A percentile compares a stretch with the other conserved stretches of the same genome.
Conservation (phyloP, 2,888 invertebrate genomes). For the Julus scandinavius region DNA sequence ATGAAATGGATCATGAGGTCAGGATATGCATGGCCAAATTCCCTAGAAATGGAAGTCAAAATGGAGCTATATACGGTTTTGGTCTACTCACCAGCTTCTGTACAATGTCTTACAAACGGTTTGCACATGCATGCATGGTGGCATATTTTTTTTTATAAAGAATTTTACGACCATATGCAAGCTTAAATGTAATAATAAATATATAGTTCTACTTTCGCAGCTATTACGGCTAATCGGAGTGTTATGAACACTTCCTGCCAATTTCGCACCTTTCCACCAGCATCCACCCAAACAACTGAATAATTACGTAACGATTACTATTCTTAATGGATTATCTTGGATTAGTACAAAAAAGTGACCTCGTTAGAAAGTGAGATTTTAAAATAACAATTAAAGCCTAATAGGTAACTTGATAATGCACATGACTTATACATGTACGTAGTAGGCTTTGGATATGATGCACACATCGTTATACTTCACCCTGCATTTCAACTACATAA, state of each 20-base stretch:
- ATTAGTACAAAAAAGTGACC: constrained; percentile 21
- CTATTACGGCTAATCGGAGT: background rate
- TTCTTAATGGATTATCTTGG: background rate
- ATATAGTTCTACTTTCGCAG: background rate
- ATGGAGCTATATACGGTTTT: background rate
- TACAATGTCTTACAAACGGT: background rate
- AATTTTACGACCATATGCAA: background rate
- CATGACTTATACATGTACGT: background rate
- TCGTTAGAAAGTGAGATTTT: background rate
- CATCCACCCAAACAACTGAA: background rate
- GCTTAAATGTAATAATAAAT: constrained; percentile 11
- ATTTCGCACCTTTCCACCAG: background rate
- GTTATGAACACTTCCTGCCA: constrained; percentile 7
- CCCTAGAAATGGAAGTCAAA: background rate
- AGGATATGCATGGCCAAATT: background rate
- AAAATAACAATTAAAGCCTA: background rate
- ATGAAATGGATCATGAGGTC: constrained; percentile 6
- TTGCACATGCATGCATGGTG: background rate
- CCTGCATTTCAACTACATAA: background rate
- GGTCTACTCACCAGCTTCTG: background rate
- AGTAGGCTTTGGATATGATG: background rate
- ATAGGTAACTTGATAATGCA: background rate
- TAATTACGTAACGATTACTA: constrained; percentile 16
- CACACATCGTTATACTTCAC: background rate
- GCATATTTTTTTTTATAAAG: background rate